These are phyloP conservation scores for Bostrychus sinensis DNA, from an alignment of 2,113 vertebrate genomes.

Conservation along the genomic window DNA sequence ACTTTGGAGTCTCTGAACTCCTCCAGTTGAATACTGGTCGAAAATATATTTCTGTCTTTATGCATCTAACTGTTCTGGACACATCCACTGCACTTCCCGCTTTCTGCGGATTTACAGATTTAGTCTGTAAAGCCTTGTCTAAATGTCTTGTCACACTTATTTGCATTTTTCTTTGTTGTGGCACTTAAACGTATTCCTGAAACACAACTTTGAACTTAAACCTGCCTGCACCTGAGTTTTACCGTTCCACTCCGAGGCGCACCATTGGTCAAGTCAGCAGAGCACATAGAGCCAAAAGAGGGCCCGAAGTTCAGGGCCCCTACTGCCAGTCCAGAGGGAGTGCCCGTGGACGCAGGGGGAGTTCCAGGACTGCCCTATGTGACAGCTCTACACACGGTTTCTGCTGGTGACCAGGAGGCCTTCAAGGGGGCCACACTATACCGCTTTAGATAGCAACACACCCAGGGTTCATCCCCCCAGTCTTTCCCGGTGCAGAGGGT, in stretches of 20 bases:
- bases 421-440: constrained; percentile 60
- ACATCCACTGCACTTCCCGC: too few relatives aligned
- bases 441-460: constrained; percentile 67
- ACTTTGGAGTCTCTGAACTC: too few relatives aligned
- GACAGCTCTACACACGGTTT: constrained; percentile 76
- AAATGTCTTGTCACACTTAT: too few relatives aligned
- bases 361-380: constrained; percentile 62
- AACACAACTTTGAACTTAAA: constrained; percentile 50
- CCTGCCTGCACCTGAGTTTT: constrained; percentile 52
- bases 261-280: constrained; percentile 47
- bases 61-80: too few relatives aligned
- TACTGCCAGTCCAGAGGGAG: constrained; percentile 60
- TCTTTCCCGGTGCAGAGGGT: constrained; percentile 63
- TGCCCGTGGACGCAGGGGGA: constrained; percentile 62
- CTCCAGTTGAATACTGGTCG: too few relatives aligned
- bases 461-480: constrained; percentile 66
- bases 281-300: constrained; percentile 46
- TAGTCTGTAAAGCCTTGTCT: too few relatives aligned
- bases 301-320: constrained; percentile 45
- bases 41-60: too few relatives aligned
- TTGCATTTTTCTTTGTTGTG: too few relatives aligned
- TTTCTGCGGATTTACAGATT: too few relatives aligned
- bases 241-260: constrained; percentile 56
- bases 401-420: constrained; percentile 78
- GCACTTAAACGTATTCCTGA: too few relatives aligned